Evolutionary conservation across 2,797 vertebrate species (phyloP).

Genomic region (Dendrocincla tyrannina): DNA sequence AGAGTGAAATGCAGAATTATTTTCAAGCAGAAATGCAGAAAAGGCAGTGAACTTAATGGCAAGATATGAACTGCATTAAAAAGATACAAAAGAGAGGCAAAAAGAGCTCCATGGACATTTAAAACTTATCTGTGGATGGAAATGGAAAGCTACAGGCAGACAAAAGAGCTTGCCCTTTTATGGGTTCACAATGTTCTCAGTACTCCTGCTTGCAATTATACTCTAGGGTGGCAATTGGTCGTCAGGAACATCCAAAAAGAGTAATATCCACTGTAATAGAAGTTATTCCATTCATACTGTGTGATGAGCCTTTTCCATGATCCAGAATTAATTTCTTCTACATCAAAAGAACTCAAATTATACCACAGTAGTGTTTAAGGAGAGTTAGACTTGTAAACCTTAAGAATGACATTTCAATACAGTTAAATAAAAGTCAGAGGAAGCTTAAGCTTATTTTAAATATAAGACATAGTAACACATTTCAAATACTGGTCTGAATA

Average conservation of each 20-base stretch:
- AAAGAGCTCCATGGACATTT: not conserved
- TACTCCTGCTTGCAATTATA: not conserved
- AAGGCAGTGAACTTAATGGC: not conserved
- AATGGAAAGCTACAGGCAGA: constrained; percentile 16
- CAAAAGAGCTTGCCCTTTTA: constrained; percentile 5
- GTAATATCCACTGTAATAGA: not conserved
- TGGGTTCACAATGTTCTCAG: constrained; percentile 18
- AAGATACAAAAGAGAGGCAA: not conserved
- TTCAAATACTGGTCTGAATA: not conserved
- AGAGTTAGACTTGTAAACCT: not conserved
- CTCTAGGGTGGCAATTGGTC: constrained; percentile 19
- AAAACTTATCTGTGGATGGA: not conserved
- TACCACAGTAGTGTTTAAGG: not conserved
- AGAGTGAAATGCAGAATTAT: not conserved
- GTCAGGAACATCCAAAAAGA: not conserved
- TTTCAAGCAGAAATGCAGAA: not conserved
- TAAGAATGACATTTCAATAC: not conserved
- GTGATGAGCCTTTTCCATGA: not conserved
- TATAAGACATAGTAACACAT: not conserved
- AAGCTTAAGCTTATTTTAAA: not conserved
- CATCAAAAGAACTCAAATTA: not conserved
- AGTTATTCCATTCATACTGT: not conserved
- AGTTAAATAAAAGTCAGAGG: constrained; percentile 23
- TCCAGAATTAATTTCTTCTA: constrained; percentile 8
- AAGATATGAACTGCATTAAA: not conserved